Evolutionary conservation across 2,113 vertebrate genomes (phyloP), one percentile per base, ranked within the genome.

Genomic region (Heterochromis multidens): DNA sequence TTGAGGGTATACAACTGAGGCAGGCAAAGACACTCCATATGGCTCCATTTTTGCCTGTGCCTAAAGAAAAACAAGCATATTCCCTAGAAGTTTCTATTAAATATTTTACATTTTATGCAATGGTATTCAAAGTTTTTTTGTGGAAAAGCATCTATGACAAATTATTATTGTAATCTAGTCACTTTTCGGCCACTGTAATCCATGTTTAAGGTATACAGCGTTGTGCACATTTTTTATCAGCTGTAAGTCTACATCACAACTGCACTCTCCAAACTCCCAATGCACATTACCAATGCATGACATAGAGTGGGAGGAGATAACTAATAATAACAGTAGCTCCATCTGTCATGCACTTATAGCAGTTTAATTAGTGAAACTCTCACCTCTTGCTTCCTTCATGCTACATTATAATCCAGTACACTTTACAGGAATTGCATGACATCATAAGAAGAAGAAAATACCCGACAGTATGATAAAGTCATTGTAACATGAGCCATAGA

Each of bases 351-450:
- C 85, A 88, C 76, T 84, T 81, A 88, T 49, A 78, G 56, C 61
- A 84, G 70, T 91, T 90, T 88, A 89, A 90, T 93, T 87, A 91
- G 86, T 57, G 79, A 80, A 87, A 81, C 85, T 88, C 79, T 81
- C 58, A 7, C 74, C 46, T 85, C 80, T 87, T 82, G 58, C 77
- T 72, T 25, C 86, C 87, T 77, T 7, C 25, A 57, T 65, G 88
- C 87, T 85, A 62, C 77, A 60, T 77, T 46, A 63, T 81, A 37
- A 84, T 58, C 12, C 25, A 21, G 63, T 27, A 57, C 43, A 60
- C 35, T 78, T 92, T 90, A 91, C 88, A 83, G 91, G 87, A 89
- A 91, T 56, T 59, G 57, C n/a, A 87, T 91, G 87, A 90, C 77
- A 63, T 90, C 86, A 89, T 14, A 82, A 84, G 72, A 89, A 91